phyloP scores from a whole-genome alignment of 2,797 vertebrate genomes.

The Hylomyscus alleni region DNA sequence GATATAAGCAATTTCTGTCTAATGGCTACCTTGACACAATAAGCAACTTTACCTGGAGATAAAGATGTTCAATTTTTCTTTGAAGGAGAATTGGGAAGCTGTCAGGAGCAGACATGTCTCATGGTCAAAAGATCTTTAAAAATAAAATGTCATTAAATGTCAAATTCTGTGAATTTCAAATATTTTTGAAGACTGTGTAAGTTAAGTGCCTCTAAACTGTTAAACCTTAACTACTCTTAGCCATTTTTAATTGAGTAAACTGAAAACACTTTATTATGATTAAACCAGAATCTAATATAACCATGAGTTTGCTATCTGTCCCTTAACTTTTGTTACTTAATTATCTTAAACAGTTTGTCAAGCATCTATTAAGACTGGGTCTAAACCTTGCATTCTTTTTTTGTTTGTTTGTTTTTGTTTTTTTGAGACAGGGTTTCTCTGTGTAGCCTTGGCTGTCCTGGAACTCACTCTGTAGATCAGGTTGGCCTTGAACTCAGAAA shows the following conservation, averaged over 20 bases:
- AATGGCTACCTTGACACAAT: background rate
- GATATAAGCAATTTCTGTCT: background rate
- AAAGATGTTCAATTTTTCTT: background rate
- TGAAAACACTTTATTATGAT: background rate
- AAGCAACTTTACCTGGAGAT: background rate
- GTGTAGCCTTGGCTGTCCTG: too few species aligned
- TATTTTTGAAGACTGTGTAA: background rate
- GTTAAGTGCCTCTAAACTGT: background rate
- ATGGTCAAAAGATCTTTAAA: background rate
- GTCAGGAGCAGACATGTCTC: background rate
- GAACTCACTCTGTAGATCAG: too few species aligned
- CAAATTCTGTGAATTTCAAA: background rate
- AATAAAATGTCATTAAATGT: background rate
- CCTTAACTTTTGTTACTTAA: too few species aligned
- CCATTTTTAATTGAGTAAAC: background rate
- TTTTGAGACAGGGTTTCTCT: too few species aligned
- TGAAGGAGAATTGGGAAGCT: background rate
- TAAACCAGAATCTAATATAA: background rate
- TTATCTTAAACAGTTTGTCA: too few species aligned
- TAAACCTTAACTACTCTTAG: background rate
- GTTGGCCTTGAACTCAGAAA: too few species aligned
- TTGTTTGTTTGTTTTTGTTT: too few species aligned
- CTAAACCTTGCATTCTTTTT: too few species aligned
- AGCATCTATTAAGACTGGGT: too few species aligned
- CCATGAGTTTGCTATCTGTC: too few species aligned